phyloP scores from a whole-genome alignment of 64 coral and sea anemone species.

The Montipora efflorescens region DNA sequence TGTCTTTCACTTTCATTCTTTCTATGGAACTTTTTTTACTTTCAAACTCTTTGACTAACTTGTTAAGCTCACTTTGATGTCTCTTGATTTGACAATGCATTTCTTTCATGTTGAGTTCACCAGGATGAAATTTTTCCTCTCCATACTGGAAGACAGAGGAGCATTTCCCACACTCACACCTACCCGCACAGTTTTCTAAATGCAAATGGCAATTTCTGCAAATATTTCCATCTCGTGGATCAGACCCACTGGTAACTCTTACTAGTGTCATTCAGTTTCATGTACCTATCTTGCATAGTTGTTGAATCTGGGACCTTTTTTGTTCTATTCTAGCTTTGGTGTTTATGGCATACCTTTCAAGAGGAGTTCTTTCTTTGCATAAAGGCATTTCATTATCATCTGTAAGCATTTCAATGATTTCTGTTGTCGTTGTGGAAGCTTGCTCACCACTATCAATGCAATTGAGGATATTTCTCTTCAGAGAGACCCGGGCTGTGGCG shows the following conservation, averaged over 20 bases:
- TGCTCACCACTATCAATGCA: not conserved
- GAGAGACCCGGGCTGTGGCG: not conserved
- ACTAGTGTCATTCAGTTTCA: not conserved
- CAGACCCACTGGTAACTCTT: not conserved
- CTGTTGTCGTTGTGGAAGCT: not conserved
- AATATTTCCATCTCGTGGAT: slow-evolving; percentile 29
- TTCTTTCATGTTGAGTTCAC: slow-evolving; percentile 37
- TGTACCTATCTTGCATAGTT: slow-evolving; percentile 38
- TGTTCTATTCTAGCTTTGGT: slow-evolving; percentile 51
- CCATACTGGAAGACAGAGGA: too few species aligned
- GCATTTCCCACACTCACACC: not conserved
- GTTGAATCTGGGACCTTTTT: slow-evolving; percentile 2
- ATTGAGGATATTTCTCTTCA: not conserved
- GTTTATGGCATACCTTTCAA: slow-evolving; percentile 47
- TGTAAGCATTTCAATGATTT: not conserved
- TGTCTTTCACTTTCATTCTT: slow-evolving; percentile 21
- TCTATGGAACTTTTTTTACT: slow-evolving; percentile 38
- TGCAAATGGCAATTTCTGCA: too few species aligned
- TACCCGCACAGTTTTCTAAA: slow-evolving; percentile 2
- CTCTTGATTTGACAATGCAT: slow-evolving; percentile 35
- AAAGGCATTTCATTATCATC: not conserved
- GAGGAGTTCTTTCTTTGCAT: slow-evolving; percentile 31
- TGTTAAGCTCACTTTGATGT: slow-evolving; percentile 46
- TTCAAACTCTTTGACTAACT: slow-evolving; percentile 32
- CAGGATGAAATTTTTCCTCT: too few species aligned